Conservation (phyloP, 2,113 vertebrate genomes). For the Felis catus region F.catus_Fca126_mat1.0 CM031424.1:6570501-6571000, state of each 20-base stretch:
- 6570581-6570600: conserved; percentile 6
- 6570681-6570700: no score
- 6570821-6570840: neutral
- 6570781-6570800: no score
- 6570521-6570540: conserved; percentile 23
- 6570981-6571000: conserved; percentile 98
- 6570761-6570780: no score
- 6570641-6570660: no score
- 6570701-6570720: no score
- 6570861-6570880: neutral
- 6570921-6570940: neutral
- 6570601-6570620: neutral
- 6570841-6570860: neutral
- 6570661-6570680: no score
- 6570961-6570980: conserved; percentile 92
- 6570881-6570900: neutral
- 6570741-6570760: no score
- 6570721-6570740: no score
- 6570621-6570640: neutral
- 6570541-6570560: conserved; percentile 41
- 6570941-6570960: neutral
- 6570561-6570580: neutral
- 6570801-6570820: neutral
- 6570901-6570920: neutral
- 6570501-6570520: conserved; percentile 34